phyloP scores from a whole-genome alignment of 2,888 invertebrate genomes.

The Cosmopolites sordidus region DNA sequence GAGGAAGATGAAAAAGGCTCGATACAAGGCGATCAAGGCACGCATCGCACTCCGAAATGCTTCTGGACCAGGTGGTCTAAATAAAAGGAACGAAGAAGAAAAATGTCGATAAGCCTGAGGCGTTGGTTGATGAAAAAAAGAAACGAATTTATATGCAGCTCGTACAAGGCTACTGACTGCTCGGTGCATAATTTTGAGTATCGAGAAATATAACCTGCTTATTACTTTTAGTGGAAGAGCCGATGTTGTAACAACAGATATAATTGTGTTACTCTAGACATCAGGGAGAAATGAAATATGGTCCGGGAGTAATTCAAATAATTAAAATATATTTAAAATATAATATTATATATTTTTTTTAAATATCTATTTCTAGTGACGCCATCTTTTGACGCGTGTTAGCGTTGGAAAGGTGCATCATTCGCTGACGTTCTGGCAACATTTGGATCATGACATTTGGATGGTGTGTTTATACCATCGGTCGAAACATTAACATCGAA shows the following conservation, averaged over 20 bases:
- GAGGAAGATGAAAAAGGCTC: not conserved
- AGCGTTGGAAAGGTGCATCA: too few relatives aligned
- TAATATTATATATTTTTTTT: too few relatives aligned
- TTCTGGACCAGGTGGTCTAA: slow-evolving; percentile 10
- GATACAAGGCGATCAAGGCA: not conserved
- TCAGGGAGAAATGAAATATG: too few relatives aligned
- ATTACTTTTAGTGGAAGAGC: slow-evolving; percentile 11
- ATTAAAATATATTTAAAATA: too few relatives aligned
- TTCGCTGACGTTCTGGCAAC: too few relatives aligned
- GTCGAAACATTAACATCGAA: too few relatives aligned
- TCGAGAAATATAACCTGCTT: slow-evolving; percentile 9
- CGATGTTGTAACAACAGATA: not conserved
- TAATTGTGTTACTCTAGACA: too few relatives aligned
- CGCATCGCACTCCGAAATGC: not conserved
- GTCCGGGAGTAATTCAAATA: too few relatives aligned
- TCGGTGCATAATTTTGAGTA: slow-evolving; percentile 13
- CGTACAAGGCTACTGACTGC: slow-evolving; percentile 15
- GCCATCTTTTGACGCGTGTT: too few relatives aligned
- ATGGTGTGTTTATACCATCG: too few relatives aligned
- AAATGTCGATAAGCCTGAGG: not conserved
- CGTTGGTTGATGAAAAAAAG: slow-evolving; percentile 5
- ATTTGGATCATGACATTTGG: too few relatives aligned
- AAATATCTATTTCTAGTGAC: too few relatives aligned
- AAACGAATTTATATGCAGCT: slow-evolving; percentile 11
- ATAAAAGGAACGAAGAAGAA: not conserved